Base-by-base conservation (phyloP, 2,888 invertebrate species). In the Lycophotia porphyrea region DNA sequence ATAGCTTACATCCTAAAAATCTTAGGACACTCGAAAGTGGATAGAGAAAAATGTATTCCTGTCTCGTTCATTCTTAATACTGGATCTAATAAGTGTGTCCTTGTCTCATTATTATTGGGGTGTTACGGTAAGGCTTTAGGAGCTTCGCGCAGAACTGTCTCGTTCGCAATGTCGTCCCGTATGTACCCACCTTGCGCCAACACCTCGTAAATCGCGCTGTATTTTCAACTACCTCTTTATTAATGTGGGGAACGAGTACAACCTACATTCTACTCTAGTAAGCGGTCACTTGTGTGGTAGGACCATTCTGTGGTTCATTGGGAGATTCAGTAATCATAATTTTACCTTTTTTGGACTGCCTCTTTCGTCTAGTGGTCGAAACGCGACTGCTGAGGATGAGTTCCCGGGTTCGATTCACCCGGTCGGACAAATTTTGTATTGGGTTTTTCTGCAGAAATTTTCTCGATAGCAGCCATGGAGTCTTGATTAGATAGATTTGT, bases 181-280 rank as follows among this genome's bases (percentile, higher is more conserved):
- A 44, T 71, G 36, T 39, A 11, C 15, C 15, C n/a, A n/a, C 61
- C 21, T 60, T 80, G 55, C 75, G 60, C 67, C 47, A 42, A 49
- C 60, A 63, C 67, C 31, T 42, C 80, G 60, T 71, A 84, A 72
- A 64, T 60, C 66, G 31, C 13, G 39, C 58, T 70, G 68, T 84
- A 75, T 80, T 80, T 82, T 80, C 75, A 70, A 84, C 84, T 80
- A 78, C 78, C 68, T 63, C 36, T 67, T 84, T 84, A 82, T 82
- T 72, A 75, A 64, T 70, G 47, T 61, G 47, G 13, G 9, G 47
- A 39, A 74, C 42, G 61, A 70, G 64, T 58, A 74, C 34, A 55
- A 39, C 52, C 60, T 47, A 55, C 21, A 75, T 66, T 71, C 66
- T 60, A 55, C 61, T 63, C 39, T 60, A 74, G 71, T 74, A 71